Percentiles rank a stretch among this genome's conserved stretches.
phyloP scores from a whole-genome alignment of 2,888 invertebrate genomes.

The Ashinkailepas kermadecensis region DNA sequence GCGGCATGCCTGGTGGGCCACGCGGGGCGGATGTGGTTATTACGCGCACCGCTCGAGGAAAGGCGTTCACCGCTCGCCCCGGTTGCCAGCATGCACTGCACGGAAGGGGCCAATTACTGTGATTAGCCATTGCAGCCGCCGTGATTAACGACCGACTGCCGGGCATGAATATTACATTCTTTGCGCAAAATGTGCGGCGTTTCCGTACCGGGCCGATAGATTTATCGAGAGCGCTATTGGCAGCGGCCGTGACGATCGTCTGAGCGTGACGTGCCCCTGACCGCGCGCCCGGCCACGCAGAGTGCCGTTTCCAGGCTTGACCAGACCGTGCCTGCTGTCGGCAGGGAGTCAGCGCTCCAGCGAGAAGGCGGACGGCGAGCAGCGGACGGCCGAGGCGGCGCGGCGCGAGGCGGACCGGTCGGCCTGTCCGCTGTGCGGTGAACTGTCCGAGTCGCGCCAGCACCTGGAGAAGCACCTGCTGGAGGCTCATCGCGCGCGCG shows the following conservation, averaged over 20 bases:
- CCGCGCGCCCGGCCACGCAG: no score
- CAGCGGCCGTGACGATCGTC: not conserved
- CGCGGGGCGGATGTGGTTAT: not conserved
- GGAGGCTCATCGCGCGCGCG: conserved; percentile 88
- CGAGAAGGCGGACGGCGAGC: not conserved
- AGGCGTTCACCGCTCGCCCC: conserved; percentile 31
- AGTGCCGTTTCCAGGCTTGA: no score
- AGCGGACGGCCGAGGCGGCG: not conserved
- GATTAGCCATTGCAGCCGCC: conserved; percentile 40
- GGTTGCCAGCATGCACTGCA: conserved; percentile 24
- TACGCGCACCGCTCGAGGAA: conserved; percentile 36
- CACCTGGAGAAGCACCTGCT: conserved; percentile 81
- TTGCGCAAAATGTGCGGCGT: not conserved
- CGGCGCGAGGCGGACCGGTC: conserved; percentile 30
- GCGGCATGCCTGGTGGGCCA: not conserved
- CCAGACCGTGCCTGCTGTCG: not conserved
- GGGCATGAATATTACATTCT: conserved; percentile 10
- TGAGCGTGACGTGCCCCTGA: no score
- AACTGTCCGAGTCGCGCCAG: conserved; percentile 70
- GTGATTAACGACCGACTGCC: not conserved
- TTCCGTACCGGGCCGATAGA: not conserved
- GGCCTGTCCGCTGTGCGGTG: conserved; percentile 86
- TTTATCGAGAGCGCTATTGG: not conserved
- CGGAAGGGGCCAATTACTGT: conserved; percentile 31
- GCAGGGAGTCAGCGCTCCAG: not conserved